Conservation (phyloP, 1,140 invertebrate species). For the Scaptomyza pallida region DNA sequence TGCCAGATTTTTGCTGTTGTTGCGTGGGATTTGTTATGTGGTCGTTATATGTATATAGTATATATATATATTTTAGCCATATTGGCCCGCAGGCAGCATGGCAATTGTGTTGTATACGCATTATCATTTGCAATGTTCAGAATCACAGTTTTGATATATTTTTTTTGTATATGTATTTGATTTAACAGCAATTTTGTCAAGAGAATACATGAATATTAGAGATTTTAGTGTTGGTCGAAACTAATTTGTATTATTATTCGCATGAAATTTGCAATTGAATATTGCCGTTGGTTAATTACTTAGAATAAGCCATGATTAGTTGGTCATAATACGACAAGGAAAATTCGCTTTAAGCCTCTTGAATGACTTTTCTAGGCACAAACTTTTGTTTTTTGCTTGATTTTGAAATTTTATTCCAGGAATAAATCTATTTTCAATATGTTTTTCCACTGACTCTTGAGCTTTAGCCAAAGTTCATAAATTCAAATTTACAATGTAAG, state of each 20-base stretch:
- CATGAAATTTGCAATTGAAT: no score
- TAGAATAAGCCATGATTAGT: no score
- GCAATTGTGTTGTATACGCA: conserved; percentile 2
- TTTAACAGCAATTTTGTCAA: background rate
- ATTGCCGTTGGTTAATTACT: no score
- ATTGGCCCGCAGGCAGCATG: background rate
- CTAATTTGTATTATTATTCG: no score
- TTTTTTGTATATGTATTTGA: background rate
- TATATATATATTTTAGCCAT: conserved; percentile 3
- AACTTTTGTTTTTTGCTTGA: no score
- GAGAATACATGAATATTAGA: no score
- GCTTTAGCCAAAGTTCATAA: conserved; percentile 25
- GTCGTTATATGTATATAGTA: background rate
- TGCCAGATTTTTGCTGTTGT: conserved; percentile 18
- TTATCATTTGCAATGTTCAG: conserved; percentile 4
- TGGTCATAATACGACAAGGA: no score
- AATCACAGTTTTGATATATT: conserved; percentile 2
- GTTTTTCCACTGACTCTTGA: conserved; percentile 1
- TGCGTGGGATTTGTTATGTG: conserved; percentile 24
- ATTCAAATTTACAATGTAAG: conserved; percentile 22
- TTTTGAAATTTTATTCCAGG: no score
- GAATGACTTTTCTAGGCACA: no score
- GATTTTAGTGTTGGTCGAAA: no score
- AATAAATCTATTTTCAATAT: conserved; percentile 6
- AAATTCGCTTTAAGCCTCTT: no score